These are phyloP conservation scores for Ectropis grisescens DNA, from an alignment of 1,140 invertebrate species.

Conservation along the genomic window DNA sequence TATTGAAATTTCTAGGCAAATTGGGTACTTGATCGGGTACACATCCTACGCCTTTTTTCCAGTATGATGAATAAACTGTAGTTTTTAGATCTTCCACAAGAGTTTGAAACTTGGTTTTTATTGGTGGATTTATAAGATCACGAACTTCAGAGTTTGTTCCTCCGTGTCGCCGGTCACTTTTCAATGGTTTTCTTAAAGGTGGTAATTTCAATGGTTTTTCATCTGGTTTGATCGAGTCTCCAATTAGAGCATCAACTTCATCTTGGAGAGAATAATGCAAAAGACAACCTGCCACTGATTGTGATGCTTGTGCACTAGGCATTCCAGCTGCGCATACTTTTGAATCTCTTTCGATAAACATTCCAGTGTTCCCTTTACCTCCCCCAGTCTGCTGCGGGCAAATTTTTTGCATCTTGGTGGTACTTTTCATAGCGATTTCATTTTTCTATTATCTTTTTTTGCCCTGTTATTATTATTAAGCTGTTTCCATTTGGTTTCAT, in stretches of 20 bases:
- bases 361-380: constrained; percentile 18
- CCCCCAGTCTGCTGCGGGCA: constrained; percentile 2
- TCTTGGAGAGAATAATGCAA: constrained; percentile 38
- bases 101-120: constrained; percentile 41
- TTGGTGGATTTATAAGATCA: constrained; percentile 25
- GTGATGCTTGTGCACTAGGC: constrained; percentile 13
- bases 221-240: constrained; percentile 33
- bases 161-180: constrained; percentile 12
- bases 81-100: constrained; percentile 49
- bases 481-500: no score
- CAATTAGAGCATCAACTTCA: constrained; percentile 35
- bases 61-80: constrained; percentile 47
- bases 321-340: constrained; percentile 29
- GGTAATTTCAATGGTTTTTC: constrained; percentile 12
- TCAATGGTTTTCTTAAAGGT: constrained; percentile 15
- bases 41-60: constrained; percentile 47
- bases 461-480: no score
- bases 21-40: constrained; percentile 33
- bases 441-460: no score
- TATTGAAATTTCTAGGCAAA: constrained; percentile 41
- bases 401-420: background rate
- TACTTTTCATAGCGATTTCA: no score
- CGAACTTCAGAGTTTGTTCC: constrained; percentile 6
- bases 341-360: constrained; percentile 15
- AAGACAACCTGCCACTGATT: constrained; percentile 18